Evolutionary conservation across 2,113 vertebrate species (phyloP).

Genomic region (Erpornis zantholeuca): DNA sequence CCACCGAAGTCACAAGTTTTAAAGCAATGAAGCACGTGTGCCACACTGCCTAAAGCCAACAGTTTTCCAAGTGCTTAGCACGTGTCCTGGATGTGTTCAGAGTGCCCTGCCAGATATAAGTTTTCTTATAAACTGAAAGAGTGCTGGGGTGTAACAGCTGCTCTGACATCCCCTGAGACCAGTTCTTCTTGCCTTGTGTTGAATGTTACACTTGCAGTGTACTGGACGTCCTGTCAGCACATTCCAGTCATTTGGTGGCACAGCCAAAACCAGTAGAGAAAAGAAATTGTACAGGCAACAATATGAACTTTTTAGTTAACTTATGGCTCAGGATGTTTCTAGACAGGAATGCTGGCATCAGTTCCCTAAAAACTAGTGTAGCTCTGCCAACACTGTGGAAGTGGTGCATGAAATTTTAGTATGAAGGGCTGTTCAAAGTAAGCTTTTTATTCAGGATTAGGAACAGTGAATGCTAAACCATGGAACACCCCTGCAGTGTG

Average conservation of each 20-base stretch:
- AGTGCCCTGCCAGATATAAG: neutral
- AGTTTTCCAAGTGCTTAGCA: neutral
- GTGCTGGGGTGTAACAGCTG: neutral
- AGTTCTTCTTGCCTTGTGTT: neutral
- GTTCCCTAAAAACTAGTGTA: neutral
- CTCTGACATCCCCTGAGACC: neutral
- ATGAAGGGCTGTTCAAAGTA: conserved; percentile 11
- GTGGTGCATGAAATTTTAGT: conserved; percentile 50
- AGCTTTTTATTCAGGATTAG: conserved; percentile 45
- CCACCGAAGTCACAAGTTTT: neutral
- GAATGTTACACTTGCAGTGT: neutral
- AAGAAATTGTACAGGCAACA: neutral
- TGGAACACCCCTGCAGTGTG: neutral
- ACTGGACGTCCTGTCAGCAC: neutral
- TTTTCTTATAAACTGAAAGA: neutral
- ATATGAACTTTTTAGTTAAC: conserved; percentile 13
- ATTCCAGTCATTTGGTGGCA: neutral
- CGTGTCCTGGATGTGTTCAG: neutral
- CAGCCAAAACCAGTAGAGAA: neutral
- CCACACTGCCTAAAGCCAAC: neutral
- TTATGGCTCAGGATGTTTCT: conserved; percentile 28
- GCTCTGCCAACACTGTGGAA: conserved; percentile 10
- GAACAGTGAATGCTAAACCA: conserved; percentile 6
- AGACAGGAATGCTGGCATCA: conserved; percentile 5
- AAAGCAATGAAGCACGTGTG: neutral